These are phyloP conservation scores for Philaenus spumarius DNA, from an alignment of 1,140 invertebrate species.

Conservation along the genomic window DNA sequence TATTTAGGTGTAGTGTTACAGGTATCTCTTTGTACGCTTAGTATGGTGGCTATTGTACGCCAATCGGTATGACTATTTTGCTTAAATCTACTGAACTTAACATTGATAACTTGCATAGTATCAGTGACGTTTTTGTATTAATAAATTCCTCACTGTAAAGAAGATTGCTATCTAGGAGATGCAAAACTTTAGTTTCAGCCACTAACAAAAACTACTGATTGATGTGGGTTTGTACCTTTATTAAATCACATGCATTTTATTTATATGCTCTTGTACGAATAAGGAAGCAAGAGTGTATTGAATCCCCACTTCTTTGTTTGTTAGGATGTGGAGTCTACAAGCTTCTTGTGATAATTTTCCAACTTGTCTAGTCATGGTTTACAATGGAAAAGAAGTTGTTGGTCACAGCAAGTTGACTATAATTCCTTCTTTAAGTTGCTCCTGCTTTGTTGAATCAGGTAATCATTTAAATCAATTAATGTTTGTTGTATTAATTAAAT, in stretches of 20 bases:
- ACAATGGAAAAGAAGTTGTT: constrained; percentile 22
- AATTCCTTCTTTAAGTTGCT: constrained; percentile 22
- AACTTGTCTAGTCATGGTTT: constrained; percentile 26
- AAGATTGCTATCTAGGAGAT: too few relatives aligned
- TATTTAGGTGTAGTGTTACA: too few relatives aligned
- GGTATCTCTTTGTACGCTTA: too few relatives aligned
- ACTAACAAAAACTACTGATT: not conserved
- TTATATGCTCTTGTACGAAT: not conserved
- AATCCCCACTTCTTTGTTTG: constrained; percentile 1
- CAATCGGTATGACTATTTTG: too few relatives aligned
- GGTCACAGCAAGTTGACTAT: constrained; percentile 30
- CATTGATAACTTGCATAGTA: too few relatives aligned
- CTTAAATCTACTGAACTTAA: too few relatives aligned
- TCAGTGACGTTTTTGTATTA: too few relatives aligned
- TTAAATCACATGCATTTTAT: not conserved
- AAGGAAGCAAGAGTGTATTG: not conserved
- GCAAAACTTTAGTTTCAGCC: not conserved
- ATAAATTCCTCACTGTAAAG: too few relatives aligned
- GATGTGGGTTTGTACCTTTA: not conserved
- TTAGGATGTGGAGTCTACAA: constrained; percentile 27
- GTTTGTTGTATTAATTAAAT: too few relatives aligned
- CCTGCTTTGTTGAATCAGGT: constrained; percentile 30
- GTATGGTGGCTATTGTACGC: too few relatives aligned
- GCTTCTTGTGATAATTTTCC: constrained; percentile 31
- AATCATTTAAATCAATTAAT: too few relatives aligned